phyloP scores from a whole-genome alignment of 1,140 invertebrate genomes.

The Lamellibrachia luymesi region DNA sequence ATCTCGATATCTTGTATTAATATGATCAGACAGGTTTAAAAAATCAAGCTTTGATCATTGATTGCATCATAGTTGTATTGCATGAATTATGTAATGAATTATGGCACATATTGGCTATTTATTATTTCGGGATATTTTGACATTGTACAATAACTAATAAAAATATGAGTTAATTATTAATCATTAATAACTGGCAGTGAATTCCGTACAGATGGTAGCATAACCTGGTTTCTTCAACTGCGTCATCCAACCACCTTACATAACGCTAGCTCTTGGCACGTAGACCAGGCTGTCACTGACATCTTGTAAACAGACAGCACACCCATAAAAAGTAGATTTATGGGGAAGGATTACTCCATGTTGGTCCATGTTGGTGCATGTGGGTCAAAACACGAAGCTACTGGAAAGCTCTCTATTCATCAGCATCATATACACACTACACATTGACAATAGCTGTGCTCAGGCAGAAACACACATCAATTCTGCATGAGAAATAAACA shows the following conservation, averaged over 20 bases:
- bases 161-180: not conserved
- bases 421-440: not conserved
- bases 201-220: not conserved
- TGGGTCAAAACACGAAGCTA: not conserved
- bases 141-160: not conserved
- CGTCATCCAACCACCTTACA: not conserved
- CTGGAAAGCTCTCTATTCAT: not conserved
- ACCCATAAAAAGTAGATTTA: not conserved
- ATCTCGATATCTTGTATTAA: not conserved
- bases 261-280: not conserved
- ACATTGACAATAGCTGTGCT: not conserved
- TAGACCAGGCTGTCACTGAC: not conserved
- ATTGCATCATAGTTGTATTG: not conserved
- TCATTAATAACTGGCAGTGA: not conserved
- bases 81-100: too few relatives aligned
- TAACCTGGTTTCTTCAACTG: not conserved
- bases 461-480: not conserved
- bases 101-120: not conserved
- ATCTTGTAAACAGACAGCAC: not conserved
- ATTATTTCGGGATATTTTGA: too few relatives aligned
- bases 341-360: not conserved
- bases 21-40: not conserved
- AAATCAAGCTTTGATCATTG: not conserved
- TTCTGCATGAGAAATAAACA: not conserved
- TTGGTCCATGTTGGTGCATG: not conserved